These are phyloP conservation scores for Palythoa grandis DNA, from an alignment of 92 coral and sea anemone species.

Conservation along the genomic window DNA sequence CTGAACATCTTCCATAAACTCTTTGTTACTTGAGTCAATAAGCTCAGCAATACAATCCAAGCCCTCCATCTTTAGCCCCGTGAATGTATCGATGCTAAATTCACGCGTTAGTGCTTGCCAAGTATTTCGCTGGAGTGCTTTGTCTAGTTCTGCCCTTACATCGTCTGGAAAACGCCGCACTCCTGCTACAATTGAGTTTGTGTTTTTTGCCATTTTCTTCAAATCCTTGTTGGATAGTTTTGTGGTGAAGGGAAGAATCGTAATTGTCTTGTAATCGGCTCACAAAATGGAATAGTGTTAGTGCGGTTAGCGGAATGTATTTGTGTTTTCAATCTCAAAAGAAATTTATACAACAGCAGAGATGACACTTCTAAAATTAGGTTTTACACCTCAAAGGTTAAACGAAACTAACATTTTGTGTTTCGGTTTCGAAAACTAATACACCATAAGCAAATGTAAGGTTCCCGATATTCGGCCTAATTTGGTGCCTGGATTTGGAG, in stretches of 20 bases:
- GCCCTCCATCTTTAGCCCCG: conserved; percentile 36
- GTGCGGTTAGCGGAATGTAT: neutral
- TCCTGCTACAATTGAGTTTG: conserved; percentile 13
- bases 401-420: too few species aligned
- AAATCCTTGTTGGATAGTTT: neutral
- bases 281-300: neutral
- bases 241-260: neutral
- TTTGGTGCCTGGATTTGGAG: too few species aligned
- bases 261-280: neutral
- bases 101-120: conserved; percentile 53
- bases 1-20: conserved; percentile 29
- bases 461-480: too few species aligned
- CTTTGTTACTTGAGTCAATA: conserved; percentile 28
- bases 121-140: conserved; percentile 27
- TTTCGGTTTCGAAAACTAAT: too few species aligned
- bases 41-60: conserved; percentile 37
- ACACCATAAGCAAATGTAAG: too few species aligned
- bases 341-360: too few species aligned
- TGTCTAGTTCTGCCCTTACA: conserved; percentile 42
- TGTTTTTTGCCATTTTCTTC: neutral
- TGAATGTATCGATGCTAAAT: conserved; percentile 44
- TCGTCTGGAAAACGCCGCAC: conserved; percentile 50
- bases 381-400: too few species aligned
- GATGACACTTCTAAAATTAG: too few species aligned
- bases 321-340: too few species aligned